Conservation (phyloP, 2,797 vertebrate species). For the Lutjanus campechanus region DNA sequence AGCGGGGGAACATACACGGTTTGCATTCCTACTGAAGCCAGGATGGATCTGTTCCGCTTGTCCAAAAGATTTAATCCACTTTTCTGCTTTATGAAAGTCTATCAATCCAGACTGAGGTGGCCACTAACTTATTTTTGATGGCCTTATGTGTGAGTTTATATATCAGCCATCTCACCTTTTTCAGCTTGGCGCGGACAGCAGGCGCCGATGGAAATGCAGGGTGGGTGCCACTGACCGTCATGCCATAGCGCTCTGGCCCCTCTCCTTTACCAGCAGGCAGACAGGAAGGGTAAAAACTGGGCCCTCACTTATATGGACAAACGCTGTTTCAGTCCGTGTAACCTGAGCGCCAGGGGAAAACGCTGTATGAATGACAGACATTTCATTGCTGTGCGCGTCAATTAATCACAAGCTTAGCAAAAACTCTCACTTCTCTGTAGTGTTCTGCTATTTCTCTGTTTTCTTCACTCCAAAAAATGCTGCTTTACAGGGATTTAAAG, state of each 20-base stretch:
- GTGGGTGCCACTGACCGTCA: slow-evolving; percentile 77
- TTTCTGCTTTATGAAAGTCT: slow-evolving; percentile 35
- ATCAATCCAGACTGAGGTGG: slow-evolving; percentile 35
- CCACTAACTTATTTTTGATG: slow-evolving; percentile 60
- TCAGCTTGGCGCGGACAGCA: slow-evolving; percentile 72
- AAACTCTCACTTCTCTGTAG: slow-evolving; percentile 29
- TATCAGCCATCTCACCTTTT: slow-evolving; percentile 91
- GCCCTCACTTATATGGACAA: slow-evolving; percentile 69
- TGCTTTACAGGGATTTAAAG: slow-evolving; percentile 53
- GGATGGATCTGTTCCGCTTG: slow-evolving; percentile 24
- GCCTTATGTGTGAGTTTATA: slow-evolving; percentile 57
- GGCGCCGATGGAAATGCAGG: slow-evolving; percentile 78
- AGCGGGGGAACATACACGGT: not conserved
- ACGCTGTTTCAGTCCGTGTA: slow-evolving; percentile 72
- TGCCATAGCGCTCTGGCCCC: slow-evolving; percentile 70
- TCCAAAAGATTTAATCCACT: slow-evolving; percentile 36
- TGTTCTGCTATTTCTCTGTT: slow-evolving; percentile 45
- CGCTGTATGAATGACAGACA: slow-evolving; percentile 67
- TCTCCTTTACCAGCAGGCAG: slow-evolving; percentile 73
- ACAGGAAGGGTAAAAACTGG: slow-evolving; percentile 77
- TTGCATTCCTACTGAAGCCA: slow-evolving; percentile 36
- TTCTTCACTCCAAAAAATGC: slow-evolving; percentile 30
- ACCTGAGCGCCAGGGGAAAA: slow-evolving; percentile 70
- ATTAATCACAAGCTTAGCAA: slow-evolving; percentile 69
- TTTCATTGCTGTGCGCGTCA: slow-evolving; percentile 66